Base-by-base conservation (phyloP, 2,888 invertebrate species). In the Dolichopus griseipennis region DNA sequence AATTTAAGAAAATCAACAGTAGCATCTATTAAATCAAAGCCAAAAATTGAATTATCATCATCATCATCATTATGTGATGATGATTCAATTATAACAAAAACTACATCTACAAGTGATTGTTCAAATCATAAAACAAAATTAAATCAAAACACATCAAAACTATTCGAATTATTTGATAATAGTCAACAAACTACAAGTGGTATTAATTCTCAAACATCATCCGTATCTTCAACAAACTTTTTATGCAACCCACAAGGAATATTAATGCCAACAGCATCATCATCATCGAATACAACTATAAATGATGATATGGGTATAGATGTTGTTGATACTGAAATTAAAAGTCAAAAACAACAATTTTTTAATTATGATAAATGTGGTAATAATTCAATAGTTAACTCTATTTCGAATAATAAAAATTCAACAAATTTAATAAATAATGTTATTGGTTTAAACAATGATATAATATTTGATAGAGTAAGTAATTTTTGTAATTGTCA, bases 1-100 rank as follows among this genome's bases (percentile, higher is more conserved):
- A 52, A 52, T 52, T 52, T 52, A 4, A 52, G 18, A 52, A 52
- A 52, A 41, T 67, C 68, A 10, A 67, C 68, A 33, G 21, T 7
- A 10, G 34, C 22, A 64, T 64, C 64, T n/a, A 64, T 18, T 64
- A n/a, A 34, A 18, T 64, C 64, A 18, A 52, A 52, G 18, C 52
- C 52, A 52, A 52, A 18, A 52, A 52, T 52, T 52, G 52, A 52
- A 52, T 52, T 12, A 18, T 52, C 18, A n/a, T 61, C 27, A 15
- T 22, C 10, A 22, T 18, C 52, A 18, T 52, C 52, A 52, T 18
- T n/a, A 52, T 18, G 6, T 52, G 52, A 18, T 52, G 52, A 52
- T 52, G 52, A 52, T 37, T 8, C 10, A 5, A 10, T 37, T 7
- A 7, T 37, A 52, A 12, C 18, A 52, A 41, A 41, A 41, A n/a